Conservation (phyloP, 1,140 invertebrate genomes). For the Halictus rubicundus region DNA sequence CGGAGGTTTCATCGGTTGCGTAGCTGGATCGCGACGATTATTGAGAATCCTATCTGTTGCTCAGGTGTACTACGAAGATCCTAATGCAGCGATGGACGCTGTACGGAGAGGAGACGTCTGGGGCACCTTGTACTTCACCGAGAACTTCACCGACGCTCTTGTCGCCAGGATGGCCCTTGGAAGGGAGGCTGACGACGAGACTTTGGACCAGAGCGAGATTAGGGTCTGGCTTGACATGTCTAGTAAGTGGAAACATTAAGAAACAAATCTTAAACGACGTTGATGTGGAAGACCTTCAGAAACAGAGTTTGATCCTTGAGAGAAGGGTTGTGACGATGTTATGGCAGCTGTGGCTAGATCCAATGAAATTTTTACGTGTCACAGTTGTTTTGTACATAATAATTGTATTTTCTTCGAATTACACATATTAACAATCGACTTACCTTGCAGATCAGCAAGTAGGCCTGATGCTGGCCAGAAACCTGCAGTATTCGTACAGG, state of each 20-base stretch:
- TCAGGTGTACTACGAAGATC: conserved; percentile 85
- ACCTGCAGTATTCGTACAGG: conserved; percentile 90
- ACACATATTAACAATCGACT: background rate
- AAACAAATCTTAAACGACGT: no score
- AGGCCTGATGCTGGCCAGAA: conserved; percentile 89
- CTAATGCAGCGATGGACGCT: conserved; percentile 85
- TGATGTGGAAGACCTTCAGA: no score
- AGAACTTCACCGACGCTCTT: conserved; percentile 92
- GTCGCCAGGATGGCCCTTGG: conserved; percentile 86
- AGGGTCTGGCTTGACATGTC: conserved; percentile 95
- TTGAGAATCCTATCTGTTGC: no score
- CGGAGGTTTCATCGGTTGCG: background rate
- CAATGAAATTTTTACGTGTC: no score
- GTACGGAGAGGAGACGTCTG: conserved; percentile 90
- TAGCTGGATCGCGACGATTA: background rate
- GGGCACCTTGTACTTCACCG: conserved; percentile 92
- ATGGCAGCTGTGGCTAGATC: no score
- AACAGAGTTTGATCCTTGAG: no score
- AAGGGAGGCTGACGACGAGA: conserved; percentile 86
- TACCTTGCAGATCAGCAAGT: conserved; percentile 90
- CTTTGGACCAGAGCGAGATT: conserved; percentile 90
- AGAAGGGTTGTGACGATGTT: no score
- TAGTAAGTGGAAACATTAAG: conserved; percentile 82
- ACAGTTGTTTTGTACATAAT: no score
- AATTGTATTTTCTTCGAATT: no score